Evolutionary conservation across 1,140 invertebrate species (phyloP), one percentile per base, ranked within the genome.

Genomic region (Parapsyche elsis): DNA sequence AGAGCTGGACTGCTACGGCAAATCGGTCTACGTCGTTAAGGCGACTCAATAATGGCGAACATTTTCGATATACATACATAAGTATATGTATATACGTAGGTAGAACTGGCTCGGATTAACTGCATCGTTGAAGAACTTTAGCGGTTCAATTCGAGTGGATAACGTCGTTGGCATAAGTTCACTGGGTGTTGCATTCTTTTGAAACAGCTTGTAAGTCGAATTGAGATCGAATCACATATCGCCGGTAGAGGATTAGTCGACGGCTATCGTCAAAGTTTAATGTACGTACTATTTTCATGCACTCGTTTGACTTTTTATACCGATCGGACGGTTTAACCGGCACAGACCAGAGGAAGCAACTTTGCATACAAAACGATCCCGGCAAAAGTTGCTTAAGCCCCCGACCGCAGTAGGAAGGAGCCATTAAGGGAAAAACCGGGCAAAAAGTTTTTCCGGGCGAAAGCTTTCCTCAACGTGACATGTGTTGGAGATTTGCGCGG

Each of bases 311-410:
- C 2, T 38, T 38, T 38, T 38, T 38, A 7, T 1, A 38, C 30
- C 30, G 30, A 38, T 38, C 30, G 30, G 30, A 38, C 30, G 30
- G 30, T 38, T 38, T 38, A 38, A 38, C 30, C 30, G 30, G 53
- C 53, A 21, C 30, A 38, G 30, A 7, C 30, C 1, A 38, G 30
- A 38, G 30, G 1, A 38, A 7, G 30, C 61, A 75, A 75, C 23
- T 75, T 75, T 75, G 45, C 71, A 75, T 75, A 57, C 71, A 53
- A 57, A 75, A 75, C 71, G 71, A 53, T 75, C 46, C n/a, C 46
- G n/a, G 71, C 38, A 53, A 53, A 75, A 46, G 38, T 75, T 75
- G 38, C 46, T 49, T 75, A 57, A 75, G 71, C 45, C 46, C 16
- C 26, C n/a, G 38, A 14, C 24, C 26, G 30, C 30, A 5, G 21